A percentile compares a stretch with the other conserved stretches of the same genome.
Conservation (phyloP, 2,113 vertebrate species). For the Mormoops blainvillei region DNA sequence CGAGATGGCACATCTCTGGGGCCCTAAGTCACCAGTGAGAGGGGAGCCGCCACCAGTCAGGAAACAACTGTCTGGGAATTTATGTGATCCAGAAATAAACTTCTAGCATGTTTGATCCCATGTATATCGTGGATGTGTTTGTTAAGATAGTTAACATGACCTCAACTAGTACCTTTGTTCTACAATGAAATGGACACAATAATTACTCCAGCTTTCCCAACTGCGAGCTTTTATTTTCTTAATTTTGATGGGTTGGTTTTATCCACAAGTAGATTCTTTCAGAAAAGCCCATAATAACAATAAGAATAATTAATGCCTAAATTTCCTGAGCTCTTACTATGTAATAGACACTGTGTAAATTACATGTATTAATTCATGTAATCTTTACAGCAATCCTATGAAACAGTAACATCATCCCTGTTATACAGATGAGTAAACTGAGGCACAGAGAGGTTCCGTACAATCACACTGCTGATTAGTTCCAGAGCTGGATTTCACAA, state of each 20-base stretch:
- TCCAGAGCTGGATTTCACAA: not conserved
- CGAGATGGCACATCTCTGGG: not conserved
- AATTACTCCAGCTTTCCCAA: not conserved
- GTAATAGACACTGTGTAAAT: not conserved
- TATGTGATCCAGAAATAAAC: not conserved
- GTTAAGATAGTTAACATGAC: not conserved
- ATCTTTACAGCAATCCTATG: not conserved
- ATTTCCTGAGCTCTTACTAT: not conserved
- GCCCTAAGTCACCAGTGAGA: not conserved
- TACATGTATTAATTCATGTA: no score
- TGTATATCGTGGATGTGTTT: not conserved
- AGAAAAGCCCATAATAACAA: not conserved
- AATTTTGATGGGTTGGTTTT: not conserved
- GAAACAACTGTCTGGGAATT: not conserved
- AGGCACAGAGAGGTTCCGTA: not conserved
- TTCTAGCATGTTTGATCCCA: not conserved
- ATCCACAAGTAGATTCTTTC: not conserved
- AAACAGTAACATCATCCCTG: not conserved
- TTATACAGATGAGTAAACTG: not conserved
- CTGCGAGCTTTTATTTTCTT: not conserved
- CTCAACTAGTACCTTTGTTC: not conserved
- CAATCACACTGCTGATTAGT: not conserved
- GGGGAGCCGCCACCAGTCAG: not conserved
- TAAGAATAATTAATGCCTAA: not conserved
- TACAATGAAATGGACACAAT: not conserved